Evolutionary conservation across 2,888 invertebrate genomes (phyloP), one percentile per base, ranked within the genome.

Genomic region (Tinea pellionella): DNA sequence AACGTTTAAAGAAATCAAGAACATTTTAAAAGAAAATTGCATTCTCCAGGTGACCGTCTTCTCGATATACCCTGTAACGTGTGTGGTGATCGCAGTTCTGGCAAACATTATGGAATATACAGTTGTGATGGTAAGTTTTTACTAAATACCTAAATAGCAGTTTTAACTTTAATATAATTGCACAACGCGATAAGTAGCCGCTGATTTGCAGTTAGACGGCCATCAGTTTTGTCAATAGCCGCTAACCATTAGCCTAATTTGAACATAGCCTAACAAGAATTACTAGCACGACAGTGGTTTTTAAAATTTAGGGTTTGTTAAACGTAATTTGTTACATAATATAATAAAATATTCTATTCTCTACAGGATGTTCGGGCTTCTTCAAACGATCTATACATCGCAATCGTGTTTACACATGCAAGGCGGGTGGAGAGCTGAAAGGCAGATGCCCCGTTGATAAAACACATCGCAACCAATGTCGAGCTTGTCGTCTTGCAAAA

Each of bases 71-170:
- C 98, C 15, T 99, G 99, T 88, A 96, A 97, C 86, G 99, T 99
- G 63, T 99, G 99, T 75, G 98, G 98, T 62, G 99, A 99, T 86
- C 92, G 99, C 74, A 98, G 98, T 72, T 98, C 98, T 12, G 99
- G 99, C 62, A 99, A 99, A 88, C 99, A 99, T 87, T 99, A 99
- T 87, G 99, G 99, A 67, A 99, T 99, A 74, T 99, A 98, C 87
- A 97, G 98, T 74, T 99, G 99, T 78, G 99, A 99, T 89, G 99
- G 99, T 96, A 88, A 91, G 75, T 42, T n/a, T n/a, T n/a, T n/a
- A n/a, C n/a, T n/a, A n/a, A n/a, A n/a, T n/a, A n/a, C n/a, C n/a
- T n/a, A n/a, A n/a, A n/a, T n/a, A n/a, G n/a, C n/a, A n/a, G n/a
- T n/a, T n/a, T n/a, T n/a, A n/a, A n/a, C n/a, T n/a, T n/a, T n/a